These are phyloP conservation scores for Cygnus olor DNA, from an alignment of 2,797 vertebrate species.

Conservation along the genomic window DNA sequence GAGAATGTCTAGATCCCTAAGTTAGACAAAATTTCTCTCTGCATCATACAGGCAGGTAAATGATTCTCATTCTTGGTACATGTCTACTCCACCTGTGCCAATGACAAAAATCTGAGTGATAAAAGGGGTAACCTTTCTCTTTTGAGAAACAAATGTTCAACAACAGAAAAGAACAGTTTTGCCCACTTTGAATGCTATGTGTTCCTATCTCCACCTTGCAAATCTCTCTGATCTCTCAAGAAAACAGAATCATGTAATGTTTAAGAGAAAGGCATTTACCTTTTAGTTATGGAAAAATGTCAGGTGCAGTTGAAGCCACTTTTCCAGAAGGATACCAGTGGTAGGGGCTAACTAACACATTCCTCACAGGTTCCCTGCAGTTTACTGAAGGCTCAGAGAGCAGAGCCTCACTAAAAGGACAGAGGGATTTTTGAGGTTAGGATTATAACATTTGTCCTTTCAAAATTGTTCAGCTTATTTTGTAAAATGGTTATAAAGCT, in stretches of 20 bases:
- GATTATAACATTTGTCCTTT: not conserved
- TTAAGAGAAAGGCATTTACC: not conserved
- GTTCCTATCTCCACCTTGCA: not conserved
- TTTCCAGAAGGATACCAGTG: not conserved
- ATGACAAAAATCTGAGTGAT: not conserved
- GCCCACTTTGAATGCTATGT: rapidly evolving
- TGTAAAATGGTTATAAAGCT: not conserved
- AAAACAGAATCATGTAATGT: not conserved
- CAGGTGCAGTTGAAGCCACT: not conserved
- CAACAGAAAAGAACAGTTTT: rapidly evolving
- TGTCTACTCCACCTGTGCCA: not conserved
- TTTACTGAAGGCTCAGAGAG: not conserved
- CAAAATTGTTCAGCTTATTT: not conserved
- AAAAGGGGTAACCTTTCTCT: not conserved
- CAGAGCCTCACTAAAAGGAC: not conserved
- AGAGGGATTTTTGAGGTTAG: not conserved
- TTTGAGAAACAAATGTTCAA: not conserved
- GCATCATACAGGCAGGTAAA: not conserved
- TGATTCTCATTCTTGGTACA: not conserved
- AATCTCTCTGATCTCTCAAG: not conserved
- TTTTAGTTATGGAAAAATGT: not conserved
- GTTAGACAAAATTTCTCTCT: not conserved
- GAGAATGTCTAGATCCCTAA: not conserved
- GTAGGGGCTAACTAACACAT: not conserved
- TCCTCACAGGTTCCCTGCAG: rapidly evolving